A percentile compares a stretch with the other conserved stretches of the same genome.
These are phyloP conservation scores for Aspidiotus destructor DNA, from an alignment of 2,888 invertebrate species.

Conservation along the genomic window DNA sequence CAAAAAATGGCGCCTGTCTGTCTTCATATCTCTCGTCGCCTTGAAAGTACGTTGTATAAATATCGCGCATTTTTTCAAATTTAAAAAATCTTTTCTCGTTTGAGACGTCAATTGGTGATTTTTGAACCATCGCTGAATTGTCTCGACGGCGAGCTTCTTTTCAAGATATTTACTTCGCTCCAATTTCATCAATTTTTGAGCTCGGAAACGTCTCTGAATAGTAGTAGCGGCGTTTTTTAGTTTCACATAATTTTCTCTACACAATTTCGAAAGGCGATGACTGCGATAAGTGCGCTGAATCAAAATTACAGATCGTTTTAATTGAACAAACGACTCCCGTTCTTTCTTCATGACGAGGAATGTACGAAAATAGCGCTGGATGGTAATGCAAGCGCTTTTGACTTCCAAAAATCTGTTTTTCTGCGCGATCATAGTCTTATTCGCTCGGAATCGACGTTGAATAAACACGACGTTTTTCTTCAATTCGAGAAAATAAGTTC, in stretches of 20 bases:
- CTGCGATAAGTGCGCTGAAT: slow-evolving; percentile 24
- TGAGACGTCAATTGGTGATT: background rate
- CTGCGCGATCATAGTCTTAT: background rate
- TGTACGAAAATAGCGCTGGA: slow-evolving; percentile 33
- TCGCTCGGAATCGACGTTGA: slow-evolving; percentile 18
- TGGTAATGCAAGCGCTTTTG: background rate
- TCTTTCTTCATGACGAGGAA: slow-evolving; percentile 17
- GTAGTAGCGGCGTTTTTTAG: background rate
- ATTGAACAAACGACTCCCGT: background rate
- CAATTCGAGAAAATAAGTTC: slow-evolving; percentile 26
- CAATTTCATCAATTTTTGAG: slow-evolving; percentile 8
- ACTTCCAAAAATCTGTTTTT: background rate
- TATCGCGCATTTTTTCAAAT: slow-evolving; percentile 14
- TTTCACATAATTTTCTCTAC: background rate
- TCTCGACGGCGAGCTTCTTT: slow-evolving; percentile 1
- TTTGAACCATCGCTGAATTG: slow-evolving; percentile 25
- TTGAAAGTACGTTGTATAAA: slow-evolving; percentile 31
- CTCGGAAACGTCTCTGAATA: slow-evolving; percentile 16
- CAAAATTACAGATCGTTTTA: background rate
- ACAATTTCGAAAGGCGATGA: background rate
- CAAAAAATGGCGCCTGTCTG: slow-evolving; percentile 8
- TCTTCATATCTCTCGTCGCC: slow-evolving; percentile 22
- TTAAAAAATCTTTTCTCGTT: background rate
- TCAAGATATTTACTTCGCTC: slow-evolving; percentile 20
- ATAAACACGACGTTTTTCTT: slow-evolving; percentile 12